Percentiles rank a stretch among this genome's conserved stretches.
Conservation (phyloP, 2,797 vertebrate genomes). For the Chaetophractus vellerosus region DNA sequence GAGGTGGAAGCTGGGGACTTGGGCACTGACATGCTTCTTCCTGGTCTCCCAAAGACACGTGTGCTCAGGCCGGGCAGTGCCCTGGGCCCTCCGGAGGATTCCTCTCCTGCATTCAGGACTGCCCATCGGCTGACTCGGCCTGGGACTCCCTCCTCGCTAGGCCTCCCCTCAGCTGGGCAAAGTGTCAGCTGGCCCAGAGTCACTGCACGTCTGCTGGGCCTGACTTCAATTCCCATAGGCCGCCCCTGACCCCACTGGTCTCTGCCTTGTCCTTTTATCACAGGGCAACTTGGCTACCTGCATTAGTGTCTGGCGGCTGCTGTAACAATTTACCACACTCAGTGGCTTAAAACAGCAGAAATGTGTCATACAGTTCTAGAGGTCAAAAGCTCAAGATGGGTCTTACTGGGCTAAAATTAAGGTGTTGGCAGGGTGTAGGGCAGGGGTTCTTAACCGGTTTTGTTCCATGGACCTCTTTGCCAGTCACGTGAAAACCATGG, state of each 20-base stretch:
- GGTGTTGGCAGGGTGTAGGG: background rate
- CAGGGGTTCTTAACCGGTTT: too few species aligned
- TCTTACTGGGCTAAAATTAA: background rate
- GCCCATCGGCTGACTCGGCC: background rate
- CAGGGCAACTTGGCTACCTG: background rate
- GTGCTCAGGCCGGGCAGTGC: accelerated
- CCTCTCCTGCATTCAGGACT: too few species aligned
- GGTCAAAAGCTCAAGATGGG: background rate
- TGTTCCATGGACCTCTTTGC: too few species aligned
- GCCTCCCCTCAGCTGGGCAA: background rate
- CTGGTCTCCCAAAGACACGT: background rate
- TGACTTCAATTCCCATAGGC: background rate
- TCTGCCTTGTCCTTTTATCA: background rate
- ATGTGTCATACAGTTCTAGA: background rate
- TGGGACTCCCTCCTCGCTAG: background rate
- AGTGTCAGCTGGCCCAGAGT: background rate
- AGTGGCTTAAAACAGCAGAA: background rate
- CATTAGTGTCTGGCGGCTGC: background rate
- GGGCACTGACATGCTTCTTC: background rate
- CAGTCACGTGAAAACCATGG: too few species aligned
- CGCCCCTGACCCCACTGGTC: accelerated
- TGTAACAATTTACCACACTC: too few species aligned
- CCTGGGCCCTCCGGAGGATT: background rate
- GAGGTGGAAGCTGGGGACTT: background rate
- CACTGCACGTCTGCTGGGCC: background rate